Evolutionary conservation across 2,797 vertebrate species (phyloP), one percentile per base, ranked within the genome.

Genomic region (Tadarida brasiliensis): DNA sequence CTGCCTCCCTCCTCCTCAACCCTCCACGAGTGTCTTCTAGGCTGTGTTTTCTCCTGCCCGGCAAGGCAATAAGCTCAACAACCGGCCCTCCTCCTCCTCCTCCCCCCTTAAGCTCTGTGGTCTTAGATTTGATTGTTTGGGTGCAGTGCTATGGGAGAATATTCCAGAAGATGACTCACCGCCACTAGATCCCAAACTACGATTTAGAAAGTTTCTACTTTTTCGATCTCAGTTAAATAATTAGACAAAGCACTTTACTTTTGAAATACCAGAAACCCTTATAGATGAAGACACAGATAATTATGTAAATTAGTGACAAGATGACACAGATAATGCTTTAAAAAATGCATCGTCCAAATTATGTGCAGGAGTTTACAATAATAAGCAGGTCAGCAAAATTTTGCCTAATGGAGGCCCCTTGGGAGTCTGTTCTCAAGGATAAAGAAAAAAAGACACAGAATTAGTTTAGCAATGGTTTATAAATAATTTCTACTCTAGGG

Each of bases 251-350:
- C 14, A 26, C 30, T 81, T 57, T 44, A 28, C 26, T 86, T 87
- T 71, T 61, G 57, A 78, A 90, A 78, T 92, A 49, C 10, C 30
- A 30, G 24, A 39, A 87, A 83, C 15, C 11, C 20, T 15, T 73
- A 8, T 47, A 54, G 56, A 85, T 90, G 51, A 70, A 94, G 59
- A 87, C 5, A 16, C 33, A 83, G 9, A 15, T 71, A 87, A 68
- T n/a, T 91, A 84, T 54, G 61, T 88, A 74, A 93, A 91, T 65
- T 74, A 89, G 44, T 59, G 47, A 82, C 61, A 86, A 81, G 24
- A 77, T 82, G n/a, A 20, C 3, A 20, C 77, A 92, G 65, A 57
- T 44, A 44, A 68, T 77, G 35, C 54, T 63, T 91, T 56, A 54
- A 73, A 87, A 73, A 73, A 73, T 57, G 59, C 73, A 67, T 28